Conservation (phyloP, 2,113 vertebrate species). For the Osmerus eperlanus region DNA sequence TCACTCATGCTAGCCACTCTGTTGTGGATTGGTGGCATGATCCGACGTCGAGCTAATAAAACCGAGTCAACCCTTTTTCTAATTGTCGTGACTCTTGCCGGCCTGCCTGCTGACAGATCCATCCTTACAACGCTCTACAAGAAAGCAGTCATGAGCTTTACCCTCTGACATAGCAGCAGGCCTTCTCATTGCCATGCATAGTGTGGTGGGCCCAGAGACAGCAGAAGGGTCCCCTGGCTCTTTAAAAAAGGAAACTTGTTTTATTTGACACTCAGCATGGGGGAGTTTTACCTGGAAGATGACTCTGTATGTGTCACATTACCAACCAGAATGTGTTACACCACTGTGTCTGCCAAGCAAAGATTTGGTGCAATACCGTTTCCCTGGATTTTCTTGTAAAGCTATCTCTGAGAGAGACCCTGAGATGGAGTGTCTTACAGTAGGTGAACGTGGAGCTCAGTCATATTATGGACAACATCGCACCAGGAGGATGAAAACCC, state of each 20-base stretch:
- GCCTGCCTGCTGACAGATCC: no score
- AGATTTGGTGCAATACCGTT: slow-evolving; percentile 11
- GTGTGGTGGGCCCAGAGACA: slow-evolving; percentile 36
- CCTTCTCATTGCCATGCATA: slow-evolving; percentile 55
- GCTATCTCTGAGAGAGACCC: no score
- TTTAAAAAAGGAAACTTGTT: slow-evolving; percentile 32
- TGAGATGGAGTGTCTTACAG: no score
- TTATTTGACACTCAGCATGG: slow-evolving; percentile 25
- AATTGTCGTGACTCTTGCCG: no score
- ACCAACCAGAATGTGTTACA: slow-evolving; percentile 1
- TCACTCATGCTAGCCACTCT: no score
- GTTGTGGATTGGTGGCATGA: no score
- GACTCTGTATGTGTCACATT: slow-evolving; percentile 5
- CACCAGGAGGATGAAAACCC: no score
- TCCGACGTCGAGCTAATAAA: no score
- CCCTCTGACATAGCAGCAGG: slow-evolving; percentile 26
- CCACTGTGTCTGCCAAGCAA: not conserved
- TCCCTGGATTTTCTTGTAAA: slow-evolving; percentile 11
- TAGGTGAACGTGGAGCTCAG: no score
- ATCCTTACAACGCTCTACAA: slow-evolving; percentile 24
- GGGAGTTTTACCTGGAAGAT: slow-evolving; percentile 29
- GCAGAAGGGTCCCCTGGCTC: slow-evolving; percentile 35
- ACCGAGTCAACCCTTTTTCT: no score
- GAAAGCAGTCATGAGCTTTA: slow-evolving; percentile 33
- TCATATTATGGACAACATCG: no score